Base-by-base conservation (phyloP, 2,797 vertebrate genomes). In the Lithobates sylvaticus region DNA sequence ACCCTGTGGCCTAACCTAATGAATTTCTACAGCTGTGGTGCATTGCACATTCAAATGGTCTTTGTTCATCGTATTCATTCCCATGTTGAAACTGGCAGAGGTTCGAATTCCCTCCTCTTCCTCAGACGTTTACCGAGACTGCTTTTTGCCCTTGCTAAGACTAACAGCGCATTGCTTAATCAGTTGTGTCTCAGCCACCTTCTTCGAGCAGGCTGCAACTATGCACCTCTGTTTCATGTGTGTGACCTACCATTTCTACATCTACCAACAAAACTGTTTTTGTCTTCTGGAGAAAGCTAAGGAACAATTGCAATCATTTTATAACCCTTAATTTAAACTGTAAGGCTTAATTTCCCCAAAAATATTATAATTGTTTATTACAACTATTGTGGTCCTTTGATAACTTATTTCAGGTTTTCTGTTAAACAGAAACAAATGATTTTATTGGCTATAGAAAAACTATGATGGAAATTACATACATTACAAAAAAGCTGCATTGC, bases 241-340 rank as follows among this genome's bases (percentile, higher is more conserved):
- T 61, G 44, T 54, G 47, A 34, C 50, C 61, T 82, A 18, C 16
- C 68, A 68, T 29, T 58, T 3, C n/a, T 50, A 50, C 10, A 39
- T 68, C 47, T 69, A 36, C 23, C 36, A 29, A 69, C 65, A 42
- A 68, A 42, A 70, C 78, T 15, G 3, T 71, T 27, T 81, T 69
- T 70, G 39, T 39, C 21, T 74, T 74, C 42, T 21, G 47, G 27
- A 5, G 26, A 72, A 71, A 71, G 26, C 70, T 26, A 58, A 23
- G 54, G 6, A 58, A 5, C 18, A 23, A 7, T 21, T 58, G 21
- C 18, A 58, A 58, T 58, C 50, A 23, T 58, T 58, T 58, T 58
- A 21, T 58, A 58, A 58, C 21, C 18, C 54, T 58, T 58, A 58
- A 58, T 58, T 58, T 58, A 58, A 50, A 44, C 42, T 0, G 15